Evolutionary conservation across 2,113 vertebrate genomes (phyloP).

Genomic region (Gulo gulo): DNA sequence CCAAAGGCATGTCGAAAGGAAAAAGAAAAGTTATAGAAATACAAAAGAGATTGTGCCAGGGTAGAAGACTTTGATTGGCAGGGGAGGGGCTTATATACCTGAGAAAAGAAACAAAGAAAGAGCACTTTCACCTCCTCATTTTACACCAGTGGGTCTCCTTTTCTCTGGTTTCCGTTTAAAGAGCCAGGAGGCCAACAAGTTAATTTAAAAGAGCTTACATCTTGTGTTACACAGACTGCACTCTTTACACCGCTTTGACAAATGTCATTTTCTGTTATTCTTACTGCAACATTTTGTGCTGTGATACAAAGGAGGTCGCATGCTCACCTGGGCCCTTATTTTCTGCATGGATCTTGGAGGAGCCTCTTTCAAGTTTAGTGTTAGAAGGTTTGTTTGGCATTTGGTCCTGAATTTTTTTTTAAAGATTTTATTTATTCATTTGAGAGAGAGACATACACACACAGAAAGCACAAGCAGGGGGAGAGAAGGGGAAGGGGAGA

Average conservation of each 20-base stretch:
- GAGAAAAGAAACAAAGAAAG: constrained; percentile 2
- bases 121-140: not conserved
- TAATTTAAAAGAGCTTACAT: not conserved
- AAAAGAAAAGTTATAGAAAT: constrained; percentile 6
- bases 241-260: not conserved
- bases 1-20: not conserved
- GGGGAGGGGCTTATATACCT: not conserved
- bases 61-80: not conserved
- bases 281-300: not conserved
- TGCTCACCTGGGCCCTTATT: too few relatives aligned
- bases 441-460: too few relatives aligned
- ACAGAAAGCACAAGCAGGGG: too few relatives aligned
- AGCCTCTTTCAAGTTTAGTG: not conserved
- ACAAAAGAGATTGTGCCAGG: not conserved
- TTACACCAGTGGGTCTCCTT: not conserved
- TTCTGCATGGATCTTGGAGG: not conserved
- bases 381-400: not conserved
- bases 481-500: too few relatives aligned
- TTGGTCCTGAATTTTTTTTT: not conserved
- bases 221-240: not conserved
- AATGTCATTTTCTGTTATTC: not conserved
- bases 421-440: too few relatives aligned
- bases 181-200: not conserved
- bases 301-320: not conserved
- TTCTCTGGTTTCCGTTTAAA: not conserved